These are phyloP conservation scores for Allobates femoralis DNA, from an alignment of 2,797 vertebrate genomes.

Conservation along the genomic window DNA sequence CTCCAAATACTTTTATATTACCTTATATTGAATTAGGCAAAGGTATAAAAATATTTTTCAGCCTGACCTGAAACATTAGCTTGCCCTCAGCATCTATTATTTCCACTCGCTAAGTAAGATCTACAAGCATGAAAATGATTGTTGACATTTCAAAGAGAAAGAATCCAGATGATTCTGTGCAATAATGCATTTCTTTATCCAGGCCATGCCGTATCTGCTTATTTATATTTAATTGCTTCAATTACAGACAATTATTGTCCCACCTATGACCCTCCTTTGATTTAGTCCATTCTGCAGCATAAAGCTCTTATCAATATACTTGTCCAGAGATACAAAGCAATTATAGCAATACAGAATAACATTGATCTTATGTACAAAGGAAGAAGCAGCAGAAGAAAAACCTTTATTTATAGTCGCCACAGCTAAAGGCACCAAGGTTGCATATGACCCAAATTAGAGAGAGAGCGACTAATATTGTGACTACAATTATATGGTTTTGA, in stretches of 20 bases:
- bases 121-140: constrained; percentile 59
- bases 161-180: constrained; percentile 45
- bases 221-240: constrained; percentile 26
- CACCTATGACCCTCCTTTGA: background rate
- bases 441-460: background rate
- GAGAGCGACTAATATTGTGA: background rate
- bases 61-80: constrained; percentile 38
- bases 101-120: constrained; percentile 39
- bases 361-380: constrained; percentile 18
- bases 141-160: constrained; percentile 48
- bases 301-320: constrained; percentile 21
- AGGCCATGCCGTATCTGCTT: background rate
- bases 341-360: background rate
- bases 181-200: constrained; percentile 16
- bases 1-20: background rate
- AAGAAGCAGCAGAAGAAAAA: background rate
- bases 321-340: constrained; percentile 27
- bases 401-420: background rate
- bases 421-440: background rate
- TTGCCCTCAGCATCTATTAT: constrained; percentile 38
- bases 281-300: background rate
- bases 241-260: constrained; percentile 16
- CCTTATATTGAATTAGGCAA: constrained; percentile 8
- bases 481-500: background rate
- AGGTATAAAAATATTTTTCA: constrained; percentile 39